A percentile compares a stretch with the other conserved stretches of the same genome.
phyloP scores from a whole-genome alignment of 1,140 invertebrate species.

The Drosophila leontia region DNA sequence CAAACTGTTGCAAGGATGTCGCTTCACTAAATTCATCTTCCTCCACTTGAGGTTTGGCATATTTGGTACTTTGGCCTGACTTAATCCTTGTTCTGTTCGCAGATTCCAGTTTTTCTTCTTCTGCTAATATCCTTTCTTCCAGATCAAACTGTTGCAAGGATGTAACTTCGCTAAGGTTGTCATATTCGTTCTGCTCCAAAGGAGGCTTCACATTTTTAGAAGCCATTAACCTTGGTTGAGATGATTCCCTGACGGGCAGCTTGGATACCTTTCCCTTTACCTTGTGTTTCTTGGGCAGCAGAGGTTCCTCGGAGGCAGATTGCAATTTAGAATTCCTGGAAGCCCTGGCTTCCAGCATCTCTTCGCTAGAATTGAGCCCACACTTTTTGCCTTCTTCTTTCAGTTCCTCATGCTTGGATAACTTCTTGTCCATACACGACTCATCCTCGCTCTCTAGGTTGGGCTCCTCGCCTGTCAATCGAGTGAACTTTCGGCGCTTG shows the following conservation, averaged over 20 bases:
- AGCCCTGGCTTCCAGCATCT: background rate
- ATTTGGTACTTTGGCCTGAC: background rate
- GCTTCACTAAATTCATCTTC: background rate
- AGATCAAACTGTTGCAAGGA: slow-evolving; percentile 5
- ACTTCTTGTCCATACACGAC: background rate
- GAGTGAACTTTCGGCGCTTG: slow-evolving; percentile 40
- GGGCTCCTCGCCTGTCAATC: background rate
- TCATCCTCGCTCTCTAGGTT: slow-evolving; percentile 11
- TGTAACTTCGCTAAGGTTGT: background rate
- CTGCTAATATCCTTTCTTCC: background rate
- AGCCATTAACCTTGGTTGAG: background rate
- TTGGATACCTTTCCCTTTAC: background rate
- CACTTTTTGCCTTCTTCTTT: background rate
- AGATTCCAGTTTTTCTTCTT: background rate
- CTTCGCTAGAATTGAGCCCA: background rate
- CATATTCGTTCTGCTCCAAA: background rate
- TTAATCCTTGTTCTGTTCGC: background rate
- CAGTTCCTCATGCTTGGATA: background rate
- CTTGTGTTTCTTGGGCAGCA: background rate
- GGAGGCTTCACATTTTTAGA: background rate
- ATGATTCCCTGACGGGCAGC: background rate
- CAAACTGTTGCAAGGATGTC: slow-evolving; percentile 10
- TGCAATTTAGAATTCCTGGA: background rate
- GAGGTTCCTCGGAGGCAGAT: background rate
- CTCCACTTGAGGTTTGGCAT: background rate